Evolutionary conservation across 2,113 vertebrate species (phyloP).

Genomic region (Struthio camelus): DNA sequence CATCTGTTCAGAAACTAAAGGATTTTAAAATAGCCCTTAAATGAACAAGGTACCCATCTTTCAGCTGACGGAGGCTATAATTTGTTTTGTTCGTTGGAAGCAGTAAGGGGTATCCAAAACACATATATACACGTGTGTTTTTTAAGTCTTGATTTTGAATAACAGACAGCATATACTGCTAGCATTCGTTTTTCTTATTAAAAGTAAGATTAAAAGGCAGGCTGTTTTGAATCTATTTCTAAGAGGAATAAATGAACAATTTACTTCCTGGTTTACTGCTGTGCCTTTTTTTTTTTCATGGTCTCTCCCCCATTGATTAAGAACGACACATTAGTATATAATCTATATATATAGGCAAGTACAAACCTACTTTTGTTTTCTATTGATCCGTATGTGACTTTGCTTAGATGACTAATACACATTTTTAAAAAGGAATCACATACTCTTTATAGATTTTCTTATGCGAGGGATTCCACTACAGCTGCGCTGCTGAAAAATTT

Average conservation of each 20-base stretch:
- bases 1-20: not conserved
- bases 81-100: not conserved
- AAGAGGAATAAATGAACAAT: not conserved
- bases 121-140: not conserved
- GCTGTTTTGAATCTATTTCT: not conserved
- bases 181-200: not conserved
- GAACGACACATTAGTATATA: fast-evolving
- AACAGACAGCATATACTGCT: not conserved
- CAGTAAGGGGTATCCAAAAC: not conserved
- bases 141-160: not conserved
- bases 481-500: not conserved
- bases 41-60: not conserved
- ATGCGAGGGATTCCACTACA: not conserved
- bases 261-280: not conserved
- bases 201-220: not conserved
- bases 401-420: fast-evolving
- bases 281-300: not conserved
- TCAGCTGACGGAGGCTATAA: not conserved
- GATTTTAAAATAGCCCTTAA: not conserved
- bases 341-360: not conserved
- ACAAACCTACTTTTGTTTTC: not conserved
- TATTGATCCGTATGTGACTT: fast-evolving
- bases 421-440: not conserved
- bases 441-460: fast-evolving
- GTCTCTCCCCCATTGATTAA: not conserved